Conservation (phyloP, 2,797 vertebrate genomes). For the Balearica regulorum region DNA sequence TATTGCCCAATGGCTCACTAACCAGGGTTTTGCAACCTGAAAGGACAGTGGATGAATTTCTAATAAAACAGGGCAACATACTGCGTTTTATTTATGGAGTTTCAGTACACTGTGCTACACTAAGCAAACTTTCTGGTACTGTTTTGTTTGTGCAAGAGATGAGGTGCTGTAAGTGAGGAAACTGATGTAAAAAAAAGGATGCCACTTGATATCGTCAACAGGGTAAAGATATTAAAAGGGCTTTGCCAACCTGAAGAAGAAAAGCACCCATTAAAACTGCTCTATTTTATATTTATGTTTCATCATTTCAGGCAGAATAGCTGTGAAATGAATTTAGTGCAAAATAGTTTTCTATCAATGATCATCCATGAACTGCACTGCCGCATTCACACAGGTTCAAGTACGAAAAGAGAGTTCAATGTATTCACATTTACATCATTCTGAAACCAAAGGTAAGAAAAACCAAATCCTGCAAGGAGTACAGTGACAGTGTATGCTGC, state of each 20-base stretch:
- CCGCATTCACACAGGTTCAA: not conserved
- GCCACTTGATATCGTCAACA: not conserved
- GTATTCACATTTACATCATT: no score
- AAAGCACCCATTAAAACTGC: not conserved
- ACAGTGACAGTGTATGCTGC: no score
- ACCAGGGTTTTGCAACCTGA: not conserved
- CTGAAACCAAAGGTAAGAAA: no score
- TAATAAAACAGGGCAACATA: not conserved
- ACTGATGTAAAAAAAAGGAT: not conserved
- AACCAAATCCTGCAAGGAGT: no score
- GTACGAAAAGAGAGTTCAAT: not conserved
- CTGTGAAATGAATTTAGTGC: not conserved
- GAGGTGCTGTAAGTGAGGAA: not conserved
- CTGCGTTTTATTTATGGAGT: not conserved
- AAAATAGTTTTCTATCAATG: not conserved
- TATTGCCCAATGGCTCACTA: not conserved
- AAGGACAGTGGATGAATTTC: not conserved
- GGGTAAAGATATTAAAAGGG: not conserved
- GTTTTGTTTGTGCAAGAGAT: not conserved
- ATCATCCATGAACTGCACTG: rapidly evolving
- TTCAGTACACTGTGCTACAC: not conserved
- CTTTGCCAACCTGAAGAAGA: not conserved
- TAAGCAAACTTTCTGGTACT: not conserved
- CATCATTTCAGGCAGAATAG: not conserved
- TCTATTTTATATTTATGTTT: not conserved